Percentiles rank a stretch among this genome's conserved stretches.
phyloP scores from a whole-genome alignment of 1,140 invertebrate genomes.

The Apocrypta bakeri region DNA sequence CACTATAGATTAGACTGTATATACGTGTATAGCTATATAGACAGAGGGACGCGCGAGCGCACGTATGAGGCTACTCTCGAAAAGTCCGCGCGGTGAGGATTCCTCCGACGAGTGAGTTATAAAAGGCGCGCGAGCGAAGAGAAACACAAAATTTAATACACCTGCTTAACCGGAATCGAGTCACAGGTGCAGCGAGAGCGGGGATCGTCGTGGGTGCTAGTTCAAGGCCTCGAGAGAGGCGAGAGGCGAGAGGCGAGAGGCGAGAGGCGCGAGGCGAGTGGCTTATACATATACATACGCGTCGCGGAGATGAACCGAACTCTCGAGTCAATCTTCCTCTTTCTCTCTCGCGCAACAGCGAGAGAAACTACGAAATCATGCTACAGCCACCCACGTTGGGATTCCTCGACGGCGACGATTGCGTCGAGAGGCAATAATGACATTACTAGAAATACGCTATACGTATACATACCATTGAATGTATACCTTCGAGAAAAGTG shows the following conservation, averaged over 20 bases:
- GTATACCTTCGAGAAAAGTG: neutral
- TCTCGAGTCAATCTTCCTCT: slow-evolving; percentile 1
- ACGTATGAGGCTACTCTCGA: slow-evolving; percentile 27
- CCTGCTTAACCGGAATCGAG: slow-evolving; percentile 50
- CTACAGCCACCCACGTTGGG: slow-evolving; percentile 45
- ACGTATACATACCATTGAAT: neutral
- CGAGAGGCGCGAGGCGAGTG: neutral
- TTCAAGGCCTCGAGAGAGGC: slow-evolving; percentile 37
- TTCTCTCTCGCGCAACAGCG: neutral
- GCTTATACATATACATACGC: neutral
- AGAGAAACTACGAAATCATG: slow-evolving; percentile 49
- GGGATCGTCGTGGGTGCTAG: slow-evolving; percentile 30
- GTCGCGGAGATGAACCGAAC: slow-evolving; percentile 14
- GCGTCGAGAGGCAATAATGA: slow-evolving; percentile 26
- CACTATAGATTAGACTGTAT: slow-evolving; percentile 25
- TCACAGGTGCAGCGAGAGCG: slow-evolving; percentile 46
- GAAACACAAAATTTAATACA: slow-evolving; percentile 49
- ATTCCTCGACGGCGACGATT: neutral
- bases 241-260: neutral
- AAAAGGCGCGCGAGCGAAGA: slow-evolving; percentile 19
- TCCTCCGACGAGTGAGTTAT: slow-evolving; percentile 39
- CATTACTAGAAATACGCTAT: slow-evolving; percentile 23
- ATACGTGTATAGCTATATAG: too few relatives aligned
- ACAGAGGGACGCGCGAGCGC: neutral
- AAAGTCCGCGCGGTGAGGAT: neutral